A percentile compares a stretch with the other conserved stretches of the same genome.
Evolutionary conservation across 2,113 vertebrate genomes (phyloP).

Genomic region (Etia nguti): DNA sequence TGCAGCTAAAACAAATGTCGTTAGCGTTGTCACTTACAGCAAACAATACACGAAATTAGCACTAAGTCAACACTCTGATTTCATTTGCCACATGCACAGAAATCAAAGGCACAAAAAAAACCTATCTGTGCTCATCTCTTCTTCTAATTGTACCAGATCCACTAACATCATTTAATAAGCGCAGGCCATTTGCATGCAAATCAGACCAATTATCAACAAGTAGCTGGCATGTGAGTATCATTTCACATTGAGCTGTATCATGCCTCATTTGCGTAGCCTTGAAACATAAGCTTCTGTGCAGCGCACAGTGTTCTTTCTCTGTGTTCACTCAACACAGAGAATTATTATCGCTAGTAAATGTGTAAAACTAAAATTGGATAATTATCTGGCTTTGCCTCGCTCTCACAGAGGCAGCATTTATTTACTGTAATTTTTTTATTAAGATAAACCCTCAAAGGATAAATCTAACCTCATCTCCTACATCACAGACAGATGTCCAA

Average conservation of each 20-base stretch:
- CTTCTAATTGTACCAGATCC: constrained; percentile 29
- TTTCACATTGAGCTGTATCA: constrained; percentile 45
- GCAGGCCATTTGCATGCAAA: constrained; percentile 59
- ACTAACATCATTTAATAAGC: constrained; percentile 54
- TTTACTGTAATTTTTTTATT: background rate
- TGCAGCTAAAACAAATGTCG: background rate
- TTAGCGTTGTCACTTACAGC: background rate
- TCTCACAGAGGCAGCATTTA: background rate
- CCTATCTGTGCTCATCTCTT: background rate
- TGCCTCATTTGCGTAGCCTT: constrained; percentile 59
- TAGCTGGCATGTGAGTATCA: constrained; percentile 44
- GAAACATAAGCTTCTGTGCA: constrained; percentile 47
- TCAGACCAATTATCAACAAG: constrained; percentile 57
- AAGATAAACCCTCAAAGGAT: background rate
- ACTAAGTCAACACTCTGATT: background rate
- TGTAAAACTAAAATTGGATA: constrained; percentile 15
- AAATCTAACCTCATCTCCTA: background rate
- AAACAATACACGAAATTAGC: background rate
- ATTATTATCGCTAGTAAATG: constrained; percentile 9
- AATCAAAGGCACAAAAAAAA: background rate
- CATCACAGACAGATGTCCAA: background rate
- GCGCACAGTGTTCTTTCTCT: constrained; percentile 5
- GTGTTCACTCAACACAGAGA: constrained; percentile 27
- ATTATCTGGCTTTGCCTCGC: constrained; percentile 11
- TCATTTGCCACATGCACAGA: background rate